phyloP scores from a whole-genome alignment of 1,140 invertebrate species.

The Papilio polytes region DNA sequence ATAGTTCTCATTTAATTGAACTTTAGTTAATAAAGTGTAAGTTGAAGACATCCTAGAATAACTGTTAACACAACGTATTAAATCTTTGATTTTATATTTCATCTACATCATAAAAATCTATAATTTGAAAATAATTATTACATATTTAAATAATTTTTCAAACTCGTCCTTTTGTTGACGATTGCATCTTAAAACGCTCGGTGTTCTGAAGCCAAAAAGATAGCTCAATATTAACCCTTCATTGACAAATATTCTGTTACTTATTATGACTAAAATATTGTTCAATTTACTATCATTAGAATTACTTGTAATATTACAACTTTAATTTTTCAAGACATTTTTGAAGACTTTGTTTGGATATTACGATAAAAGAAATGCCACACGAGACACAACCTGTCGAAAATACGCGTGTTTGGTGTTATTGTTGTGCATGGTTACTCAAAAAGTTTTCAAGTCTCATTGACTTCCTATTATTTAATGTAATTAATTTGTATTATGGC shows the following conservation, averaged over 20 bases:
- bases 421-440: background rate
- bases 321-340: slow-evolving; percentile 38
- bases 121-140: background rate
- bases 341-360: background rate
- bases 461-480: slow-evolving; percentile 6
- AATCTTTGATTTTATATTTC: too few relatives aligned
- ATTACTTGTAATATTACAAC: slow-evolving; percentile 20
- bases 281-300: background rate
- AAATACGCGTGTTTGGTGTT: background rate
- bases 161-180: background rate
- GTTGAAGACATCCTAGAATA: background rate
- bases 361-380: background rate
- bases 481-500: slow-evolving; percentile 4
- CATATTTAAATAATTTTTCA: background rate
- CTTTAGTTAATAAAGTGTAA: background rate
- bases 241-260: background rate
- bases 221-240: slow-evolving; percentile 8
- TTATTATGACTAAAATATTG: slow-evolving; percentile 8
- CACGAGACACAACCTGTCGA: background rate
- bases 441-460: background rate
- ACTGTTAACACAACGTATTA: background rate
- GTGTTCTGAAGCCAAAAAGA: background rate
- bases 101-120: background rate
- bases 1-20: background rate
- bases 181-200: background rate